Evolutionary conservation across 1,140 invertebrate genomes (phyloP).

Genomic region (Drosophila arizonae): DNA sequence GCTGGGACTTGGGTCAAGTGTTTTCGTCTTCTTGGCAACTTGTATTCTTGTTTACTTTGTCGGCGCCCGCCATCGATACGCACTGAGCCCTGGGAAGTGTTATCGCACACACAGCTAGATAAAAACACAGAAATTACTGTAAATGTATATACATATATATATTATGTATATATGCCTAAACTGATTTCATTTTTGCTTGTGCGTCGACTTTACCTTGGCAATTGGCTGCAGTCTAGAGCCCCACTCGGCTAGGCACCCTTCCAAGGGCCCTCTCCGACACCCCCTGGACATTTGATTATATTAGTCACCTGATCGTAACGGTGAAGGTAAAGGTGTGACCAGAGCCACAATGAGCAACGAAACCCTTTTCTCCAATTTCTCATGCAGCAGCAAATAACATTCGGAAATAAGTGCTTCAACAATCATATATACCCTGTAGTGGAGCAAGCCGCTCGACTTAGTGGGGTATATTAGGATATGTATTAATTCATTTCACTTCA

Average conservation of each 20-base stretch:
- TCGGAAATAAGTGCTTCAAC: too few species aligned
- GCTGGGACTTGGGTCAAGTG: constrained; percentile 32
- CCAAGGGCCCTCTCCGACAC: not conserved
- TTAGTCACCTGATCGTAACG: constrained; percentile 1
- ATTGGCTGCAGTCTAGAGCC: constrained; percentile 25
- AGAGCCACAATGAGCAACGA: too few species aligned
- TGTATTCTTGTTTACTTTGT: constrained; percentile 51
- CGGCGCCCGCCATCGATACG: constrained; percentile 40
- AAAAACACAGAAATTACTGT: constrained; percentile 14
- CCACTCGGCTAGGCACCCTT: constrained; percentile 1
- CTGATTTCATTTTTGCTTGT: constrained; percentile 15
- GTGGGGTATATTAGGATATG: too few species aligned
- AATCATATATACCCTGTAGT: too few species aligned
- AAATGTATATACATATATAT: constrained; percentile 12
- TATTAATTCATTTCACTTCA: too few species aligned
- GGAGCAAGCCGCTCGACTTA: too few species aligned
- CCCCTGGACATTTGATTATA: not conserved
- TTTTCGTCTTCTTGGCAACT: constrained; percentile 28
- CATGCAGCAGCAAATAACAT: too few species aligned
- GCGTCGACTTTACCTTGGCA: not conserved
- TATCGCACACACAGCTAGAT: constrained; percentile 32
- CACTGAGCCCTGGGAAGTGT: constrained; percentile 23
- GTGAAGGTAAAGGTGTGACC: too few species aligned
- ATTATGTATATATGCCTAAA: not conserved
- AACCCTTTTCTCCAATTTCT: too few species aligned